Evolutionary conservation across 2,113 vertebrate species (phyloP).

Genomic region (Erythrolamprus reginae): DNA sequence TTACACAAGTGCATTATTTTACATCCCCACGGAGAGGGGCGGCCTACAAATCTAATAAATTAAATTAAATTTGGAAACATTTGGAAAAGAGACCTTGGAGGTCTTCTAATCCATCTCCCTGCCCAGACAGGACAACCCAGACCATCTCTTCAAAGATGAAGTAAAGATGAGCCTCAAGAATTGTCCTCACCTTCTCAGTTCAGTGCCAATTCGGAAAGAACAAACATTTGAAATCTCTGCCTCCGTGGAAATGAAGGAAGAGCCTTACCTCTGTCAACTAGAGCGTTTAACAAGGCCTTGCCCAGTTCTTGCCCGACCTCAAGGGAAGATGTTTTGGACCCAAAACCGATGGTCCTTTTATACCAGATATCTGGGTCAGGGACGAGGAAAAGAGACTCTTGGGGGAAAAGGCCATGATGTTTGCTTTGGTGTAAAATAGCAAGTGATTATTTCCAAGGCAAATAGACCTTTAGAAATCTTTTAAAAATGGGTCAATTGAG

Average conservation of each 20-base stretch:
- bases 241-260: not conserved
- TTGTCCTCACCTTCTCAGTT: not conserved
- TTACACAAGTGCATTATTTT: too few relatives aligned
- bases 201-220: not conserved
- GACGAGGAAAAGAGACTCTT: constrained; percentile 11
- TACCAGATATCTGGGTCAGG: constrained; percentile 28
- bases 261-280: constrained; percentile 34
- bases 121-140: too few relatives aligned
- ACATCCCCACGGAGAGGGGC: too few relatives aligned
- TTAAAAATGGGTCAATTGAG: constrained; percentile 47
- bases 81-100: too few relatives aligned
- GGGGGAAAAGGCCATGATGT: constrained; percentile 10
- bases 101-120: too few relatives aligned
- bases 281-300: accelerated
- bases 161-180: not conserved
- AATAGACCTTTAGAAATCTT: constrained; percentile 55
- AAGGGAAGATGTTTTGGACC: not conserved
- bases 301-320: not conserved
- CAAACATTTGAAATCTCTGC: not conserved
- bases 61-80: too few relatives aligned
- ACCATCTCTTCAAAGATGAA: not conserved
- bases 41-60: too few relatives aligned
- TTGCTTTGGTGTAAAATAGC: constrained; percentile 42
- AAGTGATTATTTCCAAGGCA: constrained; percentile 36
- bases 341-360: not conserved